Evolutionary conservation across 2,797 vertebrate species (phyloP).

Genomic region (Tenualosa ilisha): DNA sequence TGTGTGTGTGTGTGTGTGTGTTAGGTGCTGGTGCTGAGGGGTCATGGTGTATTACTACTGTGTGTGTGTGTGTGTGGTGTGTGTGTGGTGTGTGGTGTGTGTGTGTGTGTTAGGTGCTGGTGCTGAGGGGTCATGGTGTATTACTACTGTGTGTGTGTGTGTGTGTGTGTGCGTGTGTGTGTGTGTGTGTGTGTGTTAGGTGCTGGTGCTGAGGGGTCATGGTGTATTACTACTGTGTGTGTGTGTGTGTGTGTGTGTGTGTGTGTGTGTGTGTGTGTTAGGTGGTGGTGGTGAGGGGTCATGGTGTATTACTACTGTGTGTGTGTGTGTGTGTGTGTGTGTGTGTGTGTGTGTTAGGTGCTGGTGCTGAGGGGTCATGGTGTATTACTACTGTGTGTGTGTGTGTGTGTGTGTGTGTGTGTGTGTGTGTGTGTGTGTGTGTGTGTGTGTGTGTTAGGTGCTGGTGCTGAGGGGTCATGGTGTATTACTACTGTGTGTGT

Average conservation of each 20-base stretch:
- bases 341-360: neutral
- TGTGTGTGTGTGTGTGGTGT: too few relatives aligned
- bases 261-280: neutral
- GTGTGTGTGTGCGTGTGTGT: neutral
- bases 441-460: neutral
- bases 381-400: neutral
- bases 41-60: too few relatives aligned
- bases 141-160: constrained; percentile 27
- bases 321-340: neutral
- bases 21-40: too few relatives aligned
- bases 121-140: too few relatives aligned
- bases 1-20: too few relatives aligned
- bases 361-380: neutral
- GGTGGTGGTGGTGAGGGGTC: too few relatives aligned
- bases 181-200: neutral
- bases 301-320: neutral
- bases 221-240: too few relatives aligned
- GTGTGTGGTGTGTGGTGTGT: too few relatives aligned
- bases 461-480: too few relatives aligned
- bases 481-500: neutral
- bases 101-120: too few relatives aligned
- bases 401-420: neutral
- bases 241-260: neutral
- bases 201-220: neutral
- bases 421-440: neutral